phyloP scores from a whole-genome alignment of 2,888 invertebrate species.

The Pachycephus smyrnensis region DNA sequence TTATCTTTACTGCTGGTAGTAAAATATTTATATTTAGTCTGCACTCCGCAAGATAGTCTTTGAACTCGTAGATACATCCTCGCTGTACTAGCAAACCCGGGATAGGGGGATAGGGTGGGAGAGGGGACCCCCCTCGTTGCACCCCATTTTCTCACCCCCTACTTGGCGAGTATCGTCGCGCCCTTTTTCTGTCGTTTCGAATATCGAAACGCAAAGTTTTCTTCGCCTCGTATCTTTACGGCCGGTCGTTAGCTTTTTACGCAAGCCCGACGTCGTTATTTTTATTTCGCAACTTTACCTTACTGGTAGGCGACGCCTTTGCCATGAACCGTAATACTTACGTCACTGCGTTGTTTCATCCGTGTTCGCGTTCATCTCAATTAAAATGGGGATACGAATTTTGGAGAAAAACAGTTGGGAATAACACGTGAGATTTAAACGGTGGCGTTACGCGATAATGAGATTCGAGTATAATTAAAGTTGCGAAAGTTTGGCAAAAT shows the following conservation, averaged over 20 bases:
- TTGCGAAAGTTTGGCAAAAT: not conserved
- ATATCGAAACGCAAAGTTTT: not conserved
- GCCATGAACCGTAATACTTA: not conserved
- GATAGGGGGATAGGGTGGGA: no score
- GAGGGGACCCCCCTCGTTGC: not conserved
- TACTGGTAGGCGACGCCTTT: not conserved
- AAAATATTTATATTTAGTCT: conserved; percentile 54
- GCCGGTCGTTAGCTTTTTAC: not conserved
- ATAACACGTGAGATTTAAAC: not conserved
- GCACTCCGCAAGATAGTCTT: conserved; percentile 38
- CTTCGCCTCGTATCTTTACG: not conserved
- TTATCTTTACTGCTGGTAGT: conserved; percentile 46
- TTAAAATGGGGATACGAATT: not conserved
- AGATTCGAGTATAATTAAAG: not conserved
- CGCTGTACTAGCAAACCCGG: not conserved
- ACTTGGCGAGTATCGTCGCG: not conserved
- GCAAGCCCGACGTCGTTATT: not conserved
- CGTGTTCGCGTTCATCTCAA: not conserved
- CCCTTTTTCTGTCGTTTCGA: not conserved
- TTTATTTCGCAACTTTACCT: not conserved
- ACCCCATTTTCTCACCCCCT: not conserved
- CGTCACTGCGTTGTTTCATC: not conserved
- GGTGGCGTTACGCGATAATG: not conserved
- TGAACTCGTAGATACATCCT: not conserved
- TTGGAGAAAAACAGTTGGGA: not conserved